These are phyloP conservation scores for Xenus cinereus DNA, from an alignment of 2,113 vertebrate species.

Conservation along the genomic window DNA sequence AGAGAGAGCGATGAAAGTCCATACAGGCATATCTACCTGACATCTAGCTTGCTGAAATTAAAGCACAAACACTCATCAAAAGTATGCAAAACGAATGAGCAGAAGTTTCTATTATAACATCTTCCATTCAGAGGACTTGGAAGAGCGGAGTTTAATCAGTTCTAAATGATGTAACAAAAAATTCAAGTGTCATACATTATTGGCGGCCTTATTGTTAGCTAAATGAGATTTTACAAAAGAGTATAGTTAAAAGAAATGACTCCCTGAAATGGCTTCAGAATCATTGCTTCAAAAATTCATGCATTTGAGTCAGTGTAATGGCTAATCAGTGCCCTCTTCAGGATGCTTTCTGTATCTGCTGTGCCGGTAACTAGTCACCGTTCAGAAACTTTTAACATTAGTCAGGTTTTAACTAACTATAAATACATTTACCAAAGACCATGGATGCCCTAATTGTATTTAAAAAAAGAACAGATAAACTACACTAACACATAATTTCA, in stretches of 20 bases:
- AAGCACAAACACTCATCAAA: background rate
- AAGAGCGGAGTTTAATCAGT: background rate
- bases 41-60: background rate
- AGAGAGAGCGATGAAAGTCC: background rate
- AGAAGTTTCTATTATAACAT: background rate
- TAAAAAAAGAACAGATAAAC: background rate
- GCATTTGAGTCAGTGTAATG: background rate
- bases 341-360: background rate
- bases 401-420: background rate
- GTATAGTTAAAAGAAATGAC: background rate
- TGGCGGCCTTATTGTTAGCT: background rate
- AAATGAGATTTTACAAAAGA: background rate
- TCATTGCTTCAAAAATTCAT: background rate
- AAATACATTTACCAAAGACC: background rate
- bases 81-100: fast-evolving
- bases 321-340: constrained; percentile 14
- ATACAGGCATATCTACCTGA: background rate
- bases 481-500: background rate
- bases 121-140: background rate
- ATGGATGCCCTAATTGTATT: background rate
- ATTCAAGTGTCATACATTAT: background rate
- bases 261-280: background rate
- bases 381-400: background rate
- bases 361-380: background rate
- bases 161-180: background rate